Percentiles rank a stretch among this genome's conserved stretches.
phyloP scores from a whole-genome alignment of 1,140 invertebrate genomes.

The Drosophila jambulina region DNA sequence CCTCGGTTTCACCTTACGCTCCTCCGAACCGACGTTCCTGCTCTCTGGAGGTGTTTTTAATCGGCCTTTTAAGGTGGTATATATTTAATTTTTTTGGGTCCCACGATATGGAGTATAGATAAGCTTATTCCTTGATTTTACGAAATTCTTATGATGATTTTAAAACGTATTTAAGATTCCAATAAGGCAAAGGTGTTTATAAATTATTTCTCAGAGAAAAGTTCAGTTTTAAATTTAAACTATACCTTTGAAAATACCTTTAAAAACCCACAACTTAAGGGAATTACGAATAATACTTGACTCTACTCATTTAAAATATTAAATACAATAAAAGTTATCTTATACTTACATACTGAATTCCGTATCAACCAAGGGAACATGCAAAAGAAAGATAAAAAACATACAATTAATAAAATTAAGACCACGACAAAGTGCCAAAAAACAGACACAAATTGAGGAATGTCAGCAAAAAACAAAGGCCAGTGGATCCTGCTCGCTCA shows the following conservation, averaged over 20 bases:
- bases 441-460: constrained; percentile 41
- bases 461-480: constrained; percentile 6
- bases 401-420: constrained; percentile 28
- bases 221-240: neutral
- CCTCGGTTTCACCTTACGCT: constrained; percentile 9
- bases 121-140: neutral
- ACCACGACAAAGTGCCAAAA: constrained; percentile 13
- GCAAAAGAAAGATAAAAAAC: constrained; percentile 20
- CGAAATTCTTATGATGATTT: neutral
- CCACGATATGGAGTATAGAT: constrained; percentile 4
- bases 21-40: neutral
- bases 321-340: neutral
- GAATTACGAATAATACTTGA: neutral
- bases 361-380: constrained; percentile 13
- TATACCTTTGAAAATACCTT: neutral
- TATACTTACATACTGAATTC: constrained; percentile 59
- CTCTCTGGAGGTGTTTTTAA: constrained; percentile 4
- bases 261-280: neutral
- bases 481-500: constrained; percentile 10
- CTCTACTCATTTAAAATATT: neutral
- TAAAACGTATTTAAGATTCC: constrained; percentile 3
- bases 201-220: neutral
- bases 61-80: neutral
- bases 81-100: neutral
- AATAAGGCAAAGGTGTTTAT: neutral